Evolutionary conservation across 2,113 vertebrate genomes (phyloP).

Genomic region (Ceratotherium simum): DNA sequence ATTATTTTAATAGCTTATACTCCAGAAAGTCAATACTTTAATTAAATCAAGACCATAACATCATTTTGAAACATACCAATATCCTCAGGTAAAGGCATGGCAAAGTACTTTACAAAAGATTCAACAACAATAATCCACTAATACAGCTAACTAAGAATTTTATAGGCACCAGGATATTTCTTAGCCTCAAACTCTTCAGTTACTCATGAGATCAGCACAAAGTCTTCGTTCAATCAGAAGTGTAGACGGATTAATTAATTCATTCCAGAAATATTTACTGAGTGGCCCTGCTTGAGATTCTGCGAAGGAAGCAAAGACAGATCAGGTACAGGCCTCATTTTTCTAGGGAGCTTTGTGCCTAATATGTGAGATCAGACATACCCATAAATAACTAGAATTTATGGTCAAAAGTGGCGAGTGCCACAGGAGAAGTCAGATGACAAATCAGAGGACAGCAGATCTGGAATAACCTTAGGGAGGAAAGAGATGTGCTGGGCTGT

Average conservation of each 20-base stretch:
- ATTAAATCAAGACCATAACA: not conserved
- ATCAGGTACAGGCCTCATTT: not conserved
- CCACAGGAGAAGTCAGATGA: not conserved
- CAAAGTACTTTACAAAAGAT: not conserved
- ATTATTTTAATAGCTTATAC: not conserved
- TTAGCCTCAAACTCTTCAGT: not conserved
- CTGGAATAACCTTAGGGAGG: not conserved
- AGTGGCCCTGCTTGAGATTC: not conserved
- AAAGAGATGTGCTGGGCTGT: not conserved
- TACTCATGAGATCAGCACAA: not conserved
- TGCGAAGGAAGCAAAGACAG: not conserved
- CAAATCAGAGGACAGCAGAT: not conserved
- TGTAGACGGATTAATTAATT: not conserved
- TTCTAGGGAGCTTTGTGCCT: not conserved
- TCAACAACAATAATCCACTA: not conserved
- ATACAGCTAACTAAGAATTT: not conserved
- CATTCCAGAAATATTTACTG: not conserved
- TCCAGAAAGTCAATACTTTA: not conserved
- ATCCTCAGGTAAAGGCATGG: not conserved
- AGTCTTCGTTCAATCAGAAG: not conserved
- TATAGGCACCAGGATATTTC: not conserved
- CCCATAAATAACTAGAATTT: not conserved
- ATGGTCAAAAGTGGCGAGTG: not conserved
- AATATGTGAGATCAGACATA: not conserved
- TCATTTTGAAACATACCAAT: constrained; percentile 21